Conservation (phyloP, 2,113 vertebrate species). For the Odocoileus hemionus region DNA sequence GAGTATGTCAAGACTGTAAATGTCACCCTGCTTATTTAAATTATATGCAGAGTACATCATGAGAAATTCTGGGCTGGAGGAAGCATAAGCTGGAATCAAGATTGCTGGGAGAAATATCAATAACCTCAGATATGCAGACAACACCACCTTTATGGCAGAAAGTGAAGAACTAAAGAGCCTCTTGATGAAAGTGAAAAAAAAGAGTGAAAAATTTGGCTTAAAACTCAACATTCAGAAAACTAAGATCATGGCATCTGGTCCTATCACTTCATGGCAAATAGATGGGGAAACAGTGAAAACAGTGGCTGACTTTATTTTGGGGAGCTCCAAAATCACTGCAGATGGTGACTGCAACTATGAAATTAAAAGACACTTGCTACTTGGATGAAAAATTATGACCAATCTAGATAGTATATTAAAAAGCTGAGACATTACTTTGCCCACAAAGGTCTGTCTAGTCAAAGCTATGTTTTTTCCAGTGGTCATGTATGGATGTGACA, state of each 20-base stretch:
- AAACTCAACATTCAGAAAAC: neutral
- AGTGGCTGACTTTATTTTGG: neutral
- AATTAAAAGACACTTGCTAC: neutral
- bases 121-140: neutral
- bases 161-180: neutral
- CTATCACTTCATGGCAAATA: neutral
- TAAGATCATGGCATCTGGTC: neutral
- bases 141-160: neutral
- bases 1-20: neutral
- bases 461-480: neutral
- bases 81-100: neutral
- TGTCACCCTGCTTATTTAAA: neutral
- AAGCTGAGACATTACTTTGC: neutral
- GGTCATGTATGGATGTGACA: neutral
- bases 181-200: neutral
- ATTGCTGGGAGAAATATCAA: neutral
- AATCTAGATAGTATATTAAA: neutral
- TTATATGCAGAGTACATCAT: neutral
- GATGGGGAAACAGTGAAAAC: neutral
- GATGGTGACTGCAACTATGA: neutral
- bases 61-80: neutral
- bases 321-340: neutral
- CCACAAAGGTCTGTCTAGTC: neutral
- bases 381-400: neutral
- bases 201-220: neutral